Conservation (phyloP, 37 sponge, comb jelly and placozoan species). For the Halichondria panicea region DNA sequence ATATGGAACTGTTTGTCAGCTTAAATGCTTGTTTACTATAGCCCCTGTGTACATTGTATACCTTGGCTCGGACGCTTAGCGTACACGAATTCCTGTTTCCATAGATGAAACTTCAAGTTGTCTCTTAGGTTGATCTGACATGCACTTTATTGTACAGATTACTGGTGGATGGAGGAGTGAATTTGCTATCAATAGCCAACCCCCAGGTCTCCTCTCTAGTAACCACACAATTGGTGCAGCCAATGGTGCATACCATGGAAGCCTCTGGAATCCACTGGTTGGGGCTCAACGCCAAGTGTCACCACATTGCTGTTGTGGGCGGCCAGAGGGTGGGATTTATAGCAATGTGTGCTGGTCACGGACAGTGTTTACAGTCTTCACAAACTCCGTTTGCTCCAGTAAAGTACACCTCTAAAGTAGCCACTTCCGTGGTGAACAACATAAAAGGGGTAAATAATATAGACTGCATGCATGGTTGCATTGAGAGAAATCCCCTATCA, state of each 20-base stretch:
- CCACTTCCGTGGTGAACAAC: conserved; percentile 27
- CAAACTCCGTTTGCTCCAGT: conserved; percentile 41
- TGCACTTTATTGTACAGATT: too few relatives aligned
- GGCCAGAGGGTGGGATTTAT: conserved; percentile 53
- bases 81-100: too few relatives aligned
- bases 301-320: conserved; percentile 15
- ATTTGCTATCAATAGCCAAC: too few relatives aligned
- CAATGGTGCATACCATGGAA: conserved; percentile 19
- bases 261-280: conserved; percentile 49
- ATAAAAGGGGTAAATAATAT: conserved; percentile 37
- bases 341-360: conserved; percentile 59
- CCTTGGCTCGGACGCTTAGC: too few relatives aligned
- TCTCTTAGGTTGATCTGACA: too few relatives aligned
- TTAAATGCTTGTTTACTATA: too few relatives aligned
- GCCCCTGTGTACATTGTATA: too few relatives aligned
- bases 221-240: neutral
- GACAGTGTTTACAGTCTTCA: conserved; percentile 26
- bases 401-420: conserved; percentile 39
- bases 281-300: conserved; percentile 48
- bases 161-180: too few relatives aligned
- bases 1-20: too few relatives aligned
- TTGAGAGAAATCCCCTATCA: neutral
- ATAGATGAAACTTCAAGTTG: too few relatives aligned
- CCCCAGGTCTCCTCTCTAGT: neutral
- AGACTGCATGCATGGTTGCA: neutral